Evolutionary conservation across 2,888 invertebrate species (phyloP).

Genomic region (Sinentomon sp.): DNA sequence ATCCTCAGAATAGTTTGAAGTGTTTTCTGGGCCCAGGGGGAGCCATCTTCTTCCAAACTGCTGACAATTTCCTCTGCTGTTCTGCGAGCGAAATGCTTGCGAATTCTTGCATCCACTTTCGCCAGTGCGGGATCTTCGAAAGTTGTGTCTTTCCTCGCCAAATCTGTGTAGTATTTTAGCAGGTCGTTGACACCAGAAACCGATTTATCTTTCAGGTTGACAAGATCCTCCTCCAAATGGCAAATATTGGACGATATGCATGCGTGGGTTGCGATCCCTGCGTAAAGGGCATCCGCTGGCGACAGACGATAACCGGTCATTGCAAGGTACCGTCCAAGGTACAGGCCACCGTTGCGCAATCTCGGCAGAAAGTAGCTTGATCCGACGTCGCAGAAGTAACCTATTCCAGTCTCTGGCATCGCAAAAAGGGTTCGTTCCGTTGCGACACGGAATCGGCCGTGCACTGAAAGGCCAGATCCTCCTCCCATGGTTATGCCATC

Average conservation of each 20-base stretch:
- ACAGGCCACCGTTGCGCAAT: neutral
- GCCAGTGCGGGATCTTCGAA: too few relatives aligned
- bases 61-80: slow-evolving; percentile 51
- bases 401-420: slow-evolving; percentile 1
- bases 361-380: slow-evolving; percentile 1
- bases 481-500: slow-evolving; percentile 1
- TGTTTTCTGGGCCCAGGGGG: slow-evolving; percentile 51
- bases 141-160: too few relatives aligned
- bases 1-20: slow-evolving; percentile 38
- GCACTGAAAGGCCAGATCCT: neutral
- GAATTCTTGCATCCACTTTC: too few relatives aligned
- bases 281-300: neutral
- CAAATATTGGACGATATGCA: too few relatives aligned
- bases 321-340: neutral
- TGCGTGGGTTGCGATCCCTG: neutral
- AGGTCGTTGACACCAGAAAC: too few relatives aligned
- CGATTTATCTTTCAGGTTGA: too few relatives aligned
- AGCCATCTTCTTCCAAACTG: slow-evolving; percentile 43
- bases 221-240: too few relatives aligned
- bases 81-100: slow-evolving; percentile 42
- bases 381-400: slow-evolving; percentile 5
- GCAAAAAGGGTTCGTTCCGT: neutral
- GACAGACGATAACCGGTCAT: neutral
- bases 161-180: too few relatives aligned
- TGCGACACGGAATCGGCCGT: neutral